Conservation (phyloP, 2,888 invertebrate genomes). For the Holacanthella duospinosa region DNA sequence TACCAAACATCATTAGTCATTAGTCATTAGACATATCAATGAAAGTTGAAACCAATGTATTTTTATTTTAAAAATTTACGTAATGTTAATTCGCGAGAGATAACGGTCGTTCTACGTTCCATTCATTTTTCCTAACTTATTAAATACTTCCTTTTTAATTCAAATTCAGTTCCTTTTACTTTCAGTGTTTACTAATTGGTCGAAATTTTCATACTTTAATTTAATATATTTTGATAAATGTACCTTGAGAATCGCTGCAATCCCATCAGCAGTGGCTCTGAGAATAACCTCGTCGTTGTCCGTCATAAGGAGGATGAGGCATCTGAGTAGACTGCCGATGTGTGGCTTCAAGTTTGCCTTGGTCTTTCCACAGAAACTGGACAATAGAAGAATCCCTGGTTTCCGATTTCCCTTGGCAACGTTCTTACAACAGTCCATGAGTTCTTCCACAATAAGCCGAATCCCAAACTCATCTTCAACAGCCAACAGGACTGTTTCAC, state of each 20-base stretch:
- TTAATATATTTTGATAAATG: too few species aligned
- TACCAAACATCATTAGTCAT: too few species aligned
- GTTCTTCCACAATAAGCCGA: slow-evolving; percentile 72
- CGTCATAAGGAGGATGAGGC: slow-evolving; percentile 72
- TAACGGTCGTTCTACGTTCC: too few species aligned
- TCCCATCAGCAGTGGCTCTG: slow-evolving; percentile 80
- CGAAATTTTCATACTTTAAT: neutral
- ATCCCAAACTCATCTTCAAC: slow-evolving; percentile 80
- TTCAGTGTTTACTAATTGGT: too few species aligned
- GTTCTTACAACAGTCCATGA: slow-evolving; percentile 63
- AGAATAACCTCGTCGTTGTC: slow-evolving; percentile 69
- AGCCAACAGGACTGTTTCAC: slow-evolving; percentile 83
- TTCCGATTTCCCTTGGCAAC: slow-evolving; percentile 56
- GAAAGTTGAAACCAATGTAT: too few species aligned
- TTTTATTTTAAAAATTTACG: too few species aligned
- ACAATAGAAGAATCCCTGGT: slow-evolving; percentile 75
- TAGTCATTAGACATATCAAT: too few species aligned
- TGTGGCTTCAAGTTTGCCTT: slow-evolving; percentile 78
- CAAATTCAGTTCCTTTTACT: too few species aligned
- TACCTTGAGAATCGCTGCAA: slow-evolving; percentile 70
- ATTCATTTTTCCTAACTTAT: too few species aligned
- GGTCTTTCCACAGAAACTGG: slow-evolving; percentile 80
- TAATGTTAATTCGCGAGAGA: too few species aligned
- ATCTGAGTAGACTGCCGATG: slow-evolving; percentile 76
- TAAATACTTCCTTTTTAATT: too few species aligned